These are phyloP conservation scores for Desmodus rotundus DNA, from an alignment of 2,113 vertebrate species.

Conservation along the genomic window DNA sequence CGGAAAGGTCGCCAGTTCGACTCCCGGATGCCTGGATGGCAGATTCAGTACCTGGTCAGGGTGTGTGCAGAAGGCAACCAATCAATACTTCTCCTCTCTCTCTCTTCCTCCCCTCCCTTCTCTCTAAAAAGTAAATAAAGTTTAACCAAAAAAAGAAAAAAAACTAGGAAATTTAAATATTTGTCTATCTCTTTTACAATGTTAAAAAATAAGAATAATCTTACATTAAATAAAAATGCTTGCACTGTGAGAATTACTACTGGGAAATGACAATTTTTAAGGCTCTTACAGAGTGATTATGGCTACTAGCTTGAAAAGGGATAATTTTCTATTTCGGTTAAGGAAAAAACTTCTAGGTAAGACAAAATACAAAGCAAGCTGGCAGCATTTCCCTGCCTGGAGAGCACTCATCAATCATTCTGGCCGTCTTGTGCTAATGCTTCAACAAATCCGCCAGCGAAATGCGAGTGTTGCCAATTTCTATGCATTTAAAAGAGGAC, in stretches of 20 bases:
- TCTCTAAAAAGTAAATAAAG: not conserved
- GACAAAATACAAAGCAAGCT: conserved; percentile 47
- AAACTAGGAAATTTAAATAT: not conserved
- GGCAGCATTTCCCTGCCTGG: conserved; percentile 68
- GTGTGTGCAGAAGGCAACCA: too few species aligned
- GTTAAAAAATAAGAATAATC: not conserved
- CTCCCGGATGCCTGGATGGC: too few species aligned
- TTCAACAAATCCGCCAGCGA: conserved; percentile 46
- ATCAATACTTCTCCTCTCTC: too few species aligned
- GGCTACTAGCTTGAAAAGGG: conserved; percentile 28
- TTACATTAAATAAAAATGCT: conserved; percentile 23
- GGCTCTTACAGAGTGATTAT: conserved; percentile 40
- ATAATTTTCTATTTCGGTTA: not conserved
- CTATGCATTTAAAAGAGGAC: conserved; percentile 62
- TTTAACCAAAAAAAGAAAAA: not conserved
- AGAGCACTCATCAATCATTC: conserved; percentile 44
- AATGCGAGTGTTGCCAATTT: conserved; percentile 34
- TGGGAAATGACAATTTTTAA: conserved; percentile 43
- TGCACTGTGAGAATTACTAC: not conserved
- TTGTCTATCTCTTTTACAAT: not conserved
- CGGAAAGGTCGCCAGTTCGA: too few species aligned
- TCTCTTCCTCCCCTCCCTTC: not conserved
- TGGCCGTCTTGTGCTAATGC: conserved; percentile 29
- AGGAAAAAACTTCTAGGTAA: conserved; percentile 48
- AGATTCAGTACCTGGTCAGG: too few species aligned